Evolutionary conservation across 2,113 vertebrate species (phyloP).

Genomic region (Solenodon paradoxus): DNA sequence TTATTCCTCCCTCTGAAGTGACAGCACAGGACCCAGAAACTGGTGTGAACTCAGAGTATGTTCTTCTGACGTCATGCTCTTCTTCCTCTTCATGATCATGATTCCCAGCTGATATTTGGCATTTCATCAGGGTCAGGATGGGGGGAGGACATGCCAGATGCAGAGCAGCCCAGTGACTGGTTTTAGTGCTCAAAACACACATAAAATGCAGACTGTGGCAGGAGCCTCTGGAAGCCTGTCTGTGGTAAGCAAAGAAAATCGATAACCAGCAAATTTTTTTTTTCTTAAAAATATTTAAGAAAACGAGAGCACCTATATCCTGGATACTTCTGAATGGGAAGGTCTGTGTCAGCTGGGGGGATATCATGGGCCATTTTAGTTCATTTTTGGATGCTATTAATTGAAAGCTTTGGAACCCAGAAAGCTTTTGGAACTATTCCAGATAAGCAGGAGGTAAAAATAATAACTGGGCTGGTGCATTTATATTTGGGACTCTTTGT

Average conservation of each 20-base stretch:
- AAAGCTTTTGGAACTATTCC: conserved; percentile 57
- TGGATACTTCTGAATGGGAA: conserved; percentile 26
- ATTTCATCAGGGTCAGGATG: background rate
- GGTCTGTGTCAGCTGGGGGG: conserved; percentile 69
- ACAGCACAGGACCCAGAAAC: no score
- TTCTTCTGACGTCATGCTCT: background rate
- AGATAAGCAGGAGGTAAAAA: background rate
- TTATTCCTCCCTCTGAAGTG: background rate
- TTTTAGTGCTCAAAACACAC: background rate
- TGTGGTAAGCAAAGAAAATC: background rate
- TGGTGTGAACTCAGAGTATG: background rate
- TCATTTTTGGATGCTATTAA: conserved; percentile 76
- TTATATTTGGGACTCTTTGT: background rate
- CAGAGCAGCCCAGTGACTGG: background rate
- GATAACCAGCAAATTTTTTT: no score
- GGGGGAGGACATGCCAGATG: no score
- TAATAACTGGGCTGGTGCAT: background rate
- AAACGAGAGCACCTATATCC: background rate
- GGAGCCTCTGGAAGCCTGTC: background rate
- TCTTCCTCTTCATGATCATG: background rate
- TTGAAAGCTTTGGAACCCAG: conserved; percentile 74
- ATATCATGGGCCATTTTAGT: background rate
- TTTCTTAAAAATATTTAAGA: no score
- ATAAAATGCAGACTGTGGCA: background rate
- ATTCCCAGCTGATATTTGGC: background rate